Conservation (phyloP, 2,797 vertebrate genomes). For the Gallinago nigripennis region DNA sequence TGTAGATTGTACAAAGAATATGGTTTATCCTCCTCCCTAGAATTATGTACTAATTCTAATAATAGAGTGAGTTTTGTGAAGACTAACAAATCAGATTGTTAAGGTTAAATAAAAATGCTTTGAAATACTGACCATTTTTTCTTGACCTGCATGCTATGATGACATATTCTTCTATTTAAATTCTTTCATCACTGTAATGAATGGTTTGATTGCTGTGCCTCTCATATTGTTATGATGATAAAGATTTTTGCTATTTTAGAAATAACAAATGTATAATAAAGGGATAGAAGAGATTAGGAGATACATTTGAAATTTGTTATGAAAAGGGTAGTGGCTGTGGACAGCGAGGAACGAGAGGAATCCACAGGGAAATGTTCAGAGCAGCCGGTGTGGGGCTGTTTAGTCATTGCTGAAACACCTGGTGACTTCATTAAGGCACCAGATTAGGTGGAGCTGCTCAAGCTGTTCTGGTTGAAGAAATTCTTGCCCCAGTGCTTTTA, state of each 20-base stretch:
- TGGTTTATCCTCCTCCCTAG: background rate
- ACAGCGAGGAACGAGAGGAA: background rate
- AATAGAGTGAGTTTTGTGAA: background rate
- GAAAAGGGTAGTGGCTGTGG: background rate
- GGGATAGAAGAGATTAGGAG: background rate
- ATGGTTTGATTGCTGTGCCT: background rate
- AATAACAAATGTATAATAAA: background rate
- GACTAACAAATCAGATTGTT: background rate
- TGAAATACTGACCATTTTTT: background rate
- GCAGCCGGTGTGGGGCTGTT: background rate
- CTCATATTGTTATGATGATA: background rate
- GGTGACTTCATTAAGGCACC: background rate
- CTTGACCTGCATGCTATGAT: background rate
- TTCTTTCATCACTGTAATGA: constrained; percentile 4
- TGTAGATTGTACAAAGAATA: background rate
- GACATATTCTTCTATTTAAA: background rate
- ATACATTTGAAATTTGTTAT: background rate
- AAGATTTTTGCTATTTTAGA: constrained; percentile 5
- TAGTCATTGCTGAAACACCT: background rate
- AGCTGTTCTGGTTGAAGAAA: background rate
- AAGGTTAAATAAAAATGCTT: background rate
- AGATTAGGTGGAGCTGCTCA: background rate
- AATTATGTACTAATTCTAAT: background rate
- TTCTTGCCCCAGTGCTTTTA: background rate
- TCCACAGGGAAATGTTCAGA: background rate